Evolutionary conservation across 2,797 vertebrate genomes (phyloP).

Genomic region (Holocentrus rufus): DNA sequence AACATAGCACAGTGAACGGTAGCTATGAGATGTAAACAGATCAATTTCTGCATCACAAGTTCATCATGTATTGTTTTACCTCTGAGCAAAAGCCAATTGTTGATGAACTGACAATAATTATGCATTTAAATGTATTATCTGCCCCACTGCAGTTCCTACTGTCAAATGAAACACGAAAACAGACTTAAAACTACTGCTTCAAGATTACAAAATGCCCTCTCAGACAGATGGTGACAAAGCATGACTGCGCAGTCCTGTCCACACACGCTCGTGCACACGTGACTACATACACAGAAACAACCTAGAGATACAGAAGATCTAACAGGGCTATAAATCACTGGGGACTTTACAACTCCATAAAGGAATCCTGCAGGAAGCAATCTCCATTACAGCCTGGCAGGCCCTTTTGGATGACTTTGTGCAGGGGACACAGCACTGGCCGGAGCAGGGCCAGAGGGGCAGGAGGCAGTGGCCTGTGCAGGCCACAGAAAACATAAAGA

Average conservation of each 20-base stretch:
- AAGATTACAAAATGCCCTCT: conserved; percentile 29
- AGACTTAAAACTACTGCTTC: conserved; percentile 28
- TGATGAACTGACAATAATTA: too few relatives aligned
- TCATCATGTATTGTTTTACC: too few relatives aligned
- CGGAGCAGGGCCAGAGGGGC: conserved; percentile 11
- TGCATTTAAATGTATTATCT: too few relatives aligned
- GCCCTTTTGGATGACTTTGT: conserved; percentile 61
- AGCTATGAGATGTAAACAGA: conserved; percentile 17
- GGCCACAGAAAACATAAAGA: not conserved
- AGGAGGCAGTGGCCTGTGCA: not conserved
- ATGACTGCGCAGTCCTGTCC: conserved; percentile 34
- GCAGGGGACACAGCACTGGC: conserved; percentile 30
- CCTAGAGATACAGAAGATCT: conserved; percentile 46
- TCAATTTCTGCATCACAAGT: conserved; percentile 15
- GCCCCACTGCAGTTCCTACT: too few relatives aligned
- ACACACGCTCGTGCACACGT: conserved; percentile 13
- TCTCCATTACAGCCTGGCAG: conserved; percentile 64
- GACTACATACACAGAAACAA: conserved; percentile 20
- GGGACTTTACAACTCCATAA: conserved; percentile 73
- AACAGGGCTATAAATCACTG: conserved; percentile 66
- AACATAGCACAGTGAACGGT: conserved; percentile 6
- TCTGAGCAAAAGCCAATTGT: too few relatives aligned
- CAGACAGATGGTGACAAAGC: conserved; percentile 47
- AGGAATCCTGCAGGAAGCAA: conserved; percentile 64
- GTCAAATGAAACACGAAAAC: conserved; percentile 23